Conservation (phyloP, 1,140 invertebrate species). For the Meteorus sp. region DNA sequence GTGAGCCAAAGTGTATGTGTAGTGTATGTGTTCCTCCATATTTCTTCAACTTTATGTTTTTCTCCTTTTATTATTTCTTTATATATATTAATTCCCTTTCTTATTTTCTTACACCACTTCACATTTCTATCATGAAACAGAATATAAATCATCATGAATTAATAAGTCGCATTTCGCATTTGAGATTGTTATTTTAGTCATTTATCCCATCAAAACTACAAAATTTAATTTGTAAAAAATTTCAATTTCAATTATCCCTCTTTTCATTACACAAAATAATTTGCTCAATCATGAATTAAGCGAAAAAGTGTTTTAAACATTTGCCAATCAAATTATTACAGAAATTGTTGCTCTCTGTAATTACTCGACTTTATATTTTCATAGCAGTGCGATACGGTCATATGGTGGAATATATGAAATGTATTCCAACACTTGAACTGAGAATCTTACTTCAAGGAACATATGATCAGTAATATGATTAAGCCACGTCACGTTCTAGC, state of each 20-base stretch:
- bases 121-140: neutral
- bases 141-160: neutral
- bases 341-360: too few species aligned
- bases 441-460: slow-evolving; percentile 6
- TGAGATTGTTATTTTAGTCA: too few species aligned
- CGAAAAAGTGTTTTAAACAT: too few species aligned
- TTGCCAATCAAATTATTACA: too few species aligned
- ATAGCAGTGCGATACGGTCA: slow-evolving; percentile 12
- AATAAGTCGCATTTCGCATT: neutral
- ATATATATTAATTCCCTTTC: slow-evolving; percentile 29
- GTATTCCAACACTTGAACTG: neutral
- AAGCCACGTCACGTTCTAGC: slow-evolving; percentile 21
- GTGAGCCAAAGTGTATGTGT: slow-evolving; percentile 2
- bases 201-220: too few species aligned
- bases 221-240: too few species aligned
- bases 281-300: too few species aligned
- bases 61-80: slow-evolving; percentile 29
- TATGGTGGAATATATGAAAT: slow-evolving; percentile 3
- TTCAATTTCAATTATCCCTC: too few species aligned
- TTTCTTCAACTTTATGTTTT: slow-evolving; percentile 22
- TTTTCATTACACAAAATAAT: too few species aligned
- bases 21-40: neutral
- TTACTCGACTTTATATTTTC: too few species aligned
- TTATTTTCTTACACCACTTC: neutral
- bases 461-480: slow-evolving; percentile 21